Conservation (phyloP, 2,888 invertebrate species). For the Hypomecis atomaria region DNA sequence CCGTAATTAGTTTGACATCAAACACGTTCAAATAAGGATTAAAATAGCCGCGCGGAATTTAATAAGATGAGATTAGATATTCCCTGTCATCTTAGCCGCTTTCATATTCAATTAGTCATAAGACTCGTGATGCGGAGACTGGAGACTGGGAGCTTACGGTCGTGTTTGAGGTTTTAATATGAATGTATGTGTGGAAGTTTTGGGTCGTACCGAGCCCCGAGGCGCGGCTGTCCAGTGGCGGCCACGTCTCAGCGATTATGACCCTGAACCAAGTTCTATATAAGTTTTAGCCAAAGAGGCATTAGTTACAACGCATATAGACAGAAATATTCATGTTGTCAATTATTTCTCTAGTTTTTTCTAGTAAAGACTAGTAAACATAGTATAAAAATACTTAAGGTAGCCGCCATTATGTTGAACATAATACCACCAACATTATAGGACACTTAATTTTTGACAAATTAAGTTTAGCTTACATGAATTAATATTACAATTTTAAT, state of each 20-base stretch:
- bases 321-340: too few relatives aligned
- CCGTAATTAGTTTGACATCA: conserved; percentile 32
- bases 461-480: too few relatives aligned
- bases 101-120: conserved; percentile 29
- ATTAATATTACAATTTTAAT: too few relatives aligned
- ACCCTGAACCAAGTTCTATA: conserved; percentile 11
- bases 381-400: too few relatives aligned
- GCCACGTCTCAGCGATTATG: conserved; percentile 8
- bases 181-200: conserved; percentile 43
- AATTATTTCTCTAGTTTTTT: too few relatives aligned
- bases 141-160: conserved; percentile 10
- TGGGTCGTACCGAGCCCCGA: conserved; percentile 38
- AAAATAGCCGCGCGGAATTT: conserved; percentile 14
- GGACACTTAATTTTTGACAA: too few relatives aligned
- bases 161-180: conserved; percentile 38
- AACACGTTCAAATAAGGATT: conserved; percentile 31
- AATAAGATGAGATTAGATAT: conserved; percentile 31
- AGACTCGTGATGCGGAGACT: conserved; percentile 9
- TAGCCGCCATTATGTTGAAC: too few relatives aligned
- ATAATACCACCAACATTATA: too few relatives aligned
- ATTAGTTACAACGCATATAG: conserved; percentile 1
- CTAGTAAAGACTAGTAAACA: too few relatives aligned
- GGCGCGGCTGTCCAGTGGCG: neutral
- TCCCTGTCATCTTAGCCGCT: conserved; percentile 25
- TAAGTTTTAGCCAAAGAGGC: conserved; percentile 8